A percentile compares a stretch with the other conserved stretches of the same genome.
Evolutionary conservation across 2,888 invertebrate species (phyloP).

Genomic region (Orchesellides sinensis): DNA sequence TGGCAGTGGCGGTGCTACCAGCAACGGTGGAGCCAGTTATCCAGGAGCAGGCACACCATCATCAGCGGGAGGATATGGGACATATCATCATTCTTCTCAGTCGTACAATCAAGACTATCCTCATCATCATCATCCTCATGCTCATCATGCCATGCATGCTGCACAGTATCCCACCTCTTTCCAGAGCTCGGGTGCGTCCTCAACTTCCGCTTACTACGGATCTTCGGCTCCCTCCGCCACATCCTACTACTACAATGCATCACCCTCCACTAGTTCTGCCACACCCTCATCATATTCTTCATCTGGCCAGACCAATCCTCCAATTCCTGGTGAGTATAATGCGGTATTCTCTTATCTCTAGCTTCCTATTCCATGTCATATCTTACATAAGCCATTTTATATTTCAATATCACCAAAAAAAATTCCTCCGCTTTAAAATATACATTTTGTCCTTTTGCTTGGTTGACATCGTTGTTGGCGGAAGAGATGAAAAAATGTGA

Average conservation of each 20-base stretch:
- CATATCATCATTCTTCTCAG: slow-evolving; percentile 64
- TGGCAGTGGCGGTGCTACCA: slow-evolving; percentile 16
- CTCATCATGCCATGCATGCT: too few species aligned
- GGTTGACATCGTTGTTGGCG: too few species aligned
- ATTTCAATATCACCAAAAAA: neutral
- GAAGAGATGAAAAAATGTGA: slow-evolving; percentile 32
- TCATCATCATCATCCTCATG: slow-evolving; percentile 48
- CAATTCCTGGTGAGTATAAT: slow-evolving; percentile 72
- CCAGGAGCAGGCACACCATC: slow-evolving; percentile 31
- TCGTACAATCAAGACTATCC: slow-evolving; percentile 71
- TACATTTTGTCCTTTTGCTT: too few species aligned
- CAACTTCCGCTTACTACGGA: slow-evolving; percentile 71
- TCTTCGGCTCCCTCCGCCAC: slow-evolving; percentile 71
- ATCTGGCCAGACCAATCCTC: slow-evolving; percentile 68
- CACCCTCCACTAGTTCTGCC: slow-evolving; percentile 73
- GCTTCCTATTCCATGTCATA: neutral
- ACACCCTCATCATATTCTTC: slow-evolving; percentile 70
- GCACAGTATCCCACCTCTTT: slow-evolving; percentile 71
- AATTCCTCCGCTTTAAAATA: neutral
- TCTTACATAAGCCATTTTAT: too few species aligned
- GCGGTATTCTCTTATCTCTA: neutral
- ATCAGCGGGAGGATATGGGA: slow-evolving; percentile 32
- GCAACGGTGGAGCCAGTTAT: slow-evolving; percentile 35
- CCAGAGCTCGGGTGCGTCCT: slow-evolving; percentile 58
- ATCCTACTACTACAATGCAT: slow-evolving; percentile 74